Evolutionary conservation across 1,140 invertebrate species (phyloP), one percentile per base, ranked within the genome.

Genomic region (Babylonia areolata): DNA sequence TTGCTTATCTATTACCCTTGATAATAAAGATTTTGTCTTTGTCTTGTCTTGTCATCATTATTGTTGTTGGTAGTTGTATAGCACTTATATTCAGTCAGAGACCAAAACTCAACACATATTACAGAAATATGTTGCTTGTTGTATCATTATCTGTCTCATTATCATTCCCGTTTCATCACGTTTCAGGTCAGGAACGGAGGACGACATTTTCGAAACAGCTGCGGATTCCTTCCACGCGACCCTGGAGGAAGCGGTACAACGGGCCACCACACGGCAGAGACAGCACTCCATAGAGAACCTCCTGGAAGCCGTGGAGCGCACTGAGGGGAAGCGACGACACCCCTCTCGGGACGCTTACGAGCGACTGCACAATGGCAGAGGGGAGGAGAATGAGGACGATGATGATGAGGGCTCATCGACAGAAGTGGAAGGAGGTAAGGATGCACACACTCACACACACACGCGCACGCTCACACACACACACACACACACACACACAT

Each of bases 171-270:
- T n/a, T n/a, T n/a, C n/a, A n/a, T 15, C 35, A 64, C 39, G 20
- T 35, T 85, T 0, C 85, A 93, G 92, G 92, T 91, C 91, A 0
- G 90, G 90, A 64, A 91, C 90, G 37, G 92, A 93, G 71, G 92
- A 92, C 54, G 92, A 92, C 51, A 88, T 91, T 97, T 88, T 86
- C 80, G 97, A 92, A 33, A 91, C 89, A 33, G 89, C 90, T 37
- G 28, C 64, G 15, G 88, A 87, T 15, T 86, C 83, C 15, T 40
- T 85, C 31, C 85, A 88, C 58, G 77, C 91, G 23, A 92, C 90
- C n/a, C 85, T 89, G 77, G 91, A 93, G 71, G 91, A 93, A n/a
- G 91, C 92, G 0, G 85, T 90, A 15, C 73, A 87, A 42, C 81
- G 92, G 46, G 91, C 89, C 3, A 90, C 88, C 71, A 91, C 87